Base-by-base conservation (phyloP, 2,888 invertebrate species). In the Phorcus lineatus region DNA sequence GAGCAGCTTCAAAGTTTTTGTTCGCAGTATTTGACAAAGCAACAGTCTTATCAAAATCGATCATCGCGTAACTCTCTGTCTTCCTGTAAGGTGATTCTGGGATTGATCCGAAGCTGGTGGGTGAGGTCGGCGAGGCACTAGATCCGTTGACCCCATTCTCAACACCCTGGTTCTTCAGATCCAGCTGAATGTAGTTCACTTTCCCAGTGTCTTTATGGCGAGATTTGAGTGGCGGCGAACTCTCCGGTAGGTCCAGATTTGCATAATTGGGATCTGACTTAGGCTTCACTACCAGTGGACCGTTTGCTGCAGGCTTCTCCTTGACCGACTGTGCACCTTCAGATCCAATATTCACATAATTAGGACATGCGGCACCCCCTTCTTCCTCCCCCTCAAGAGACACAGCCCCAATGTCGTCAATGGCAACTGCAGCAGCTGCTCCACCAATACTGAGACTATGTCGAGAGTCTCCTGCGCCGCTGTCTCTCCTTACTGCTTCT, bases 41-140 rank as follows among this genome's bases (percentile, higher is more conserved):
- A 78, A 96, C 96, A 0, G 98, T 98, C 94, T 97, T 97, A 89
- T 97, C 96, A 93, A 98, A 98, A 94, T 98, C 98, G 88, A 98
- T 99, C 0, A 96, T 96, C 11, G 97, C 97, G 91, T 98, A 98
- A 76, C 96, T 96, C 70, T 92, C 90, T 0, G 90, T 88, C 31
- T 86, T 84, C 77, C 88, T 88, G 55, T 86, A 85, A 0, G 90
- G 91, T 1, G 91, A 91, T 79, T 91, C 91, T 19, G 89, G 90
- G 31, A 83, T 77, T 2, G 87, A 86, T 4, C 83, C 77, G 66
- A 86, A 86, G 54, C 89, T 89, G 9, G 87, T 85, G 0, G 91
- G 88, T 9, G 90, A 88, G 13, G 89, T 86, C 0, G 90, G 87
- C 7, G 87, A 84, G 13, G 83, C 80, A n/a, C 83, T 74, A 3